phyloP scores from a whole-genome alignment of 2,888 invertebrate species.

The Acrobeloides nanus region DNA sequence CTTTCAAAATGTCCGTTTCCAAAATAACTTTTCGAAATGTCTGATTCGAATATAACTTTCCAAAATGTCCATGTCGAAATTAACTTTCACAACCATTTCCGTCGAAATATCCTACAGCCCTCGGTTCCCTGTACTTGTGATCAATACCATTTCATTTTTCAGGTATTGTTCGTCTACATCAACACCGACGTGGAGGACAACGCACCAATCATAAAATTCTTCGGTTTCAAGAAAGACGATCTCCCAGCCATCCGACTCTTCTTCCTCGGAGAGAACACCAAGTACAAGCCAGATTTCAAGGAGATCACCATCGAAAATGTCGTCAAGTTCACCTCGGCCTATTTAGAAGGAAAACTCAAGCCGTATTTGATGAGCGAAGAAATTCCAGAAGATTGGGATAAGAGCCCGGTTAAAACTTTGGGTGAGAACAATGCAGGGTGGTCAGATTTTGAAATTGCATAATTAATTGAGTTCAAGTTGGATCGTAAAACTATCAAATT shows the following conservation, averaged over 20 bases:
- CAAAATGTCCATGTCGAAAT: too few relatives aligned
- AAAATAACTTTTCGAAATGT: too few relatives aligned
- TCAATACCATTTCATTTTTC: not conserved
- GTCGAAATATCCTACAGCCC: too few relatives aligned
- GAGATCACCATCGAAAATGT: conserved; percentile 65
- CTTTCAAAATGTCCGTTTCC: too few relatives aligned
- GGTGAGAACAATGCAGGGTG: too few relatives aligned
- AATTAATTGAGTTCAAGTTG: too few relatives aligned
- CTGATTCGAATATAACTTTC: too few relatives aligned
- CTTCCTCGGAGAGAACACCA: conserved; percentile 85
- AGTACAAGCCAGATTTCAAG: conserved; percentile 76
- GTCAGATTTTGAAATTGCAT: too few relatives aligned
- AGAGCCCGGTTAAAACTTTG: conserved; percentile 77
- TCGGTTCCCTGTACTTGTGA: not conserved
- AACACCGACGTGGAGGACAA: conserved; percentile 91
- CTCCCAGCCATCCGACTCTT: conserved; percentile 65
- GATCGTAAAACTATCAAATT: too few relatives aligned
- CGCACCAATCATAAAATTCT: conserved; percentile 94
- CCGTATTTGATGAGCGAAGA: conserved; percentile 89
- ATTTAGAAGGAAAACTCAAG: conserved; percentile 84
- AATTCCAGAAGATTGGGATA: conserved; percentile 92
- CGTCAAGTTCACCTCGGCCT: conserved; percentile 75
- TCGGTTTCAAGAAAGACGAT: conserved; percentile 88
- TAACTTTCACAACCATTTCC: too few relatives aligned
- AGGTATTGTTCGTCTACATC: conserved; percentile 84